These are phyloP conservation scores for Sylvia atricapilla DNA, from an alignment of 2,113 vertebrate genomes.

Conservation along the genomic window DNA sequence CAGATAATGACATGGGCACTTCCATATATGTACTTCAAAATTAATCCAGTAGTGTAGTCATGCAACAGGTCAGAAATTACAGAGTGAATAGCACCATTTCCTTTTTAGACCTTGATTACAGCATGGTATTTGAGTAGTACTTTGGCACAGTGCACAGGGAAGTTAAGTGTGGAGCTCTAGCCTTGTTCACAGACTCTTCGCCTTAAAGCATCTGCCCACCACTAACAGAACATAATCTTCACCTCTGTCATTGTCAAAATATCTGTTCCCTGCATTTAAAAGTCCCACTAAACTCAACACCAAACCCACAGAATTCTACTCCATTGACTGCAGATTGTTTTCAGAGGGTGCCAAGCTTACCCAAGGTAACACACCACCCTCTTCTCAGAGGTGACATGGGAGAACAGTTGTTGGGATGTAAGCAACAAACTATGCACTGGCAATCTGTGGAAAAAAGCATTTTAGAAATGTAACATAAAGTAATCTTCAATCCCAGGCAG, in stretches of 20 bases:
- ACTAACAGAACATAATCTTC: background rate
- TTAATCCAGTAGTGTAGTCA: background rate
- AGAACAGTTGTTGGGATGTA: background rate
- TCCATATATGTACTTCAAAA: background rate
- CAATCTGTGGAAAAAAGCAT: background rate
- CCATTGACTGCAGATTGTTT: background rate
- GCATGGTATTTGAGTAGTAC: background rate
- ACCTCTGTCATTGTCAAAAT: background rate
- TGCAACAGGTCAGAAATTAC: background rate
- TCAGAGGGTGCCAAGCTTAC: background rate
- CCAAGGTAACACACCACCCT: background rate
- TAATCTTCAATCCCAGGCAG: background rate
- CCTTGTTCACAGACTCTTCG: background rate
- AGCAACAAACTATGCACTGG: background rate
- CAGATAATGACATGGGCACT: background rate
- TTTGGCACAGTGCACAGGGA: background rate
- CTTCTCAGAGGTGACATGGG: background rate
- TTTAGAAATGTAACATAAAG: background rate
- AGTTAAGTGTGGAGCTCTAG: background rate
- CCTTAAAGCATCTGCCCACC: fast-evolving
- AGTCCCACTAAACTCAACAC: background rate
- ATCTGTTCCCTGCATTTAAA: background rate
- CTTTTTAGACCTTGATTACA: background rate
- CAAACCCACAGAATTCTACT: background rate
- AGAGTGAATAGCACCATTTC: background rate